Evolutionary conservation across 2,113 vertebrate genomes (phyloP), one percentile per base, ranked within the genome.

Genomic region (Micromys minutus): DNA sequence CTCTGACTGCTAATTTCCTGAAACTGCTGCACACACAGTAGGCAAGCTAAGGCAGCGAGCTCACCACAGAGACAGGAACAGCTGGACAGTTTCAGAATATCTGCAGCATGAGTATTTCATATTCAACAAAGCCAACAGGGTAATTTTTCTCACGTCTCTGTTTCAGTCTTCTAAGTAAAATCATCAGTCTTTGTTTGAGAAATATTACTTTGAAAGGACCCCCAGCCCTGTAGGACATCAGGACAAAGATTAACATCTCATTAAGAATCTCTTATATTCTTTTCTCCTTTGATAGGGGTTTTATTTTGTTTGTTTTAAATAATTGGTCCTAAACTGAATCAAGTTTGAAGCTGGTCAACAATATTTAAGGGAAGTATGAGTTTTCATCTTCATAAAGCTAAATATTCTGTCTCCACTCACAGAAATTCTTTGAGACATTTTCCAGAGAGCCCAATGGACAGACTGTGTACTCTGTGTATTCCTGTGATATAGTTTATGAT

Each of bases 1-100:
- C n/a, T 87, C 31, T 93, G 88, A 95, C 71, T 92, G 59, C 59
- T 71, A 83, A 92, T 7, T 16, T 76, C 52, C 86, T 89, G 67
- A 72, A 89, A 83, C 6, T 81, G 50, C 50, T 83, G 63, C 79
- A 93, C 83, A 74, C 88, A 76, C 3, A 81, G 9, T 74, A 61
- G 50, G 57, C 3, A 11, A 92, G 57, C 57, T 11, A 3, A 92
- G 57, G 61, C 57, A 3, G 12, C 55, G 87, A 75, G 57, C 9
- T 84, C 42, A 3, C 9, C 24, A 34, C 0, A 2, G 8, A 61
- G 47, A 45, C 45, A 39, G 39, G 63, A 90, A 15, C 61, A 29
- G 84, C 36, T 19, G 9, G 11, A 36, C 4, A 26, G 59, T 87
- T 84, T 94, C 87, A 91, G 55, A 52, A 79, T 72, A 57, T 50